A percentile compares a stretch with the other conserved stretches of the same genome.
These are phyloP conservation scores for Rallus crepitans DNA, from an alignment of 2,797 vertebrate genomes.

Conservation along the genomic window DNA sequence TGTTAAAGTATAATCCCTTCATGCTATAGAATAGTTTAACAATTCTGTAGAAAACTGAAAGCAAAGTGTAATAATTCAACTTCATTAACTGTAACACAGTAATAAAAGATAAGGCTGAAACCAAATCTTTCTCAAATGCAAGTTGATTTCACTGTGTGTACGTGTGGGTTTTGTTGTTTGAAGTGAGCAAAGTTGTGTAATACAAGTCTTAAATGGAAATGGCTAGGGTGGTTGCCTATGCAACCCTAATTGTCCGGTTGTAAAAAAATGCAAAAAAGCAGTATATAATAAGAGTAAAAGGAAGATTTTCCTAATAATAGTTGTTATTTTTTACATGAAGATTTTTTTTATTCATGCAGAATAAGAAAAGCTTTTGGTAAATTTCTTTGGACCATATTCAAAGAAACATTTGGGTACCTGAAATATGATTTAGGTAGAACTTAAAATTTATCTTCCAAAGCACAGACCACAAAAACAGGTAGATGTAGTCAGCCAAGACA, in stretches of 20 bases:
- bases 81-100: background rate
- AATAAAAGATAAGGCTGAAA: background rate
- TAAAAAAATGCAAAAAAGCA: background rate
- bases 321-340: background rate
- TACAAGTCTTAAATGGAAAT: background rate
- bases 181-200: background rate
- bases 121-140: background rate
- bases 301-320: background rate
- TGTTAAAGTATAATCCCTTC: background rate
- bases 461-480: background rate
- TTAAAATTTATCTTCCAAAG: background rate
- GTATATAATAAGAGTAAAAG: background rate
- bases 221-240: background rate
- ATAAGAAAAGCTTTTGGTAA: background rate
- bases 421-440: background rate
- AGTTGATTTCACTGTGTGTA: background rate
- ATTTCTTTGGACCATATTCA: background rate
- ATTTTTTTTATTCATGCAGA: background rate
- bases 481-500: background rate
- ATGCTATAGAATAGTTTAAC: background rate
- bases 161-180: background rate
- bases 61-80: background rate
- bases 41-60: background rate
- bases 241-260: background rate
- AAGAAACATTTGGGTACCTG: background rate